These are phyloP conservation scores for Gavia stellata DNA, from an alignment of 2,113 vertebrate species.

Conservation along the genomic window DNA sequence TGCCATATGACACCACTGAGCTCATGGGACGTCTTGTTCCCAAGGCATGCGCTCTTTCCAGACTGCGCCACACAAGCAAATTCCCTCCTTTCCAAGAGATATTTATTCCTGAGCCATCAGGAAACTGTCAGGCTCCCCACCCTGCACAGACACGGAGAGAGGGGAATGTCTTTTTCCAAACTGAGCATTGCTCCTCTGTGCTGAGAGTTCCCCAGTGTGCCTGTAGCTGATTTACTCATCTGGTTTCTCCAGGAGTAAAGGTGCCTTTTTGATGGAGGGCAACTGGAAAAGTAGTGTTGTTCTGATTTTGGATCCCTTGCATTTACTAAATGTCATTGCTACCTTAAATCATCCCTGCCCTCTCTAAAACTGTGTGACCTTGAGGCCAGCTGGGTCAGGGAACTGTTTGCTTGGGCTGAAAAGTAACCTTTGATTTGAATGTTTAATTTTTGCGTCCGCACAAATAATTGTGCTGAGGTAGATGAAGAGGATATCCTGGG, in stretches of 20 bases:
- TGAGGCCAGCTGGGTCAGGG: background rate
- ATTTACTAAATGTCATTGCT: background rate
- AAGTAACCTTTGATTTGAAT: background rate
- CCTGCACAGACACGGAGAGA: accelerated
- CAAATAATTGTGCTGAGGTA: background rate
- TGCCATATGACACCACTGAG: background rate
- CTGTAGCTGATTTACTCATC: background rate
- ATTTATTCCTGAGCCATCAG: background rate
- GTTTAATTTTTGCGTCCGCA: background rate
- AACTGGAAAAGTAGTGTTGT: background rate
- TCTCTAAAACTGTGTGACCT: background rate
- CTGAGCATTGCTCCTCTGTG: background rate
- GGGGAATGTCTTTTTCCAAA: background rate
- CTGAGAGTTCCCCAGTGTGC: background rate
- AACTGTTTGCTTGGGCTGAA: background rate
- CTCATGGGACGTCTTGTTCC: background rate
- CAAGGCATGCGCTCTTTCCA: background rate
- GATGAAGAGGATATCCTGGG: background rate
- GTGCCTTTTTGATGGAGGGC: background rate
- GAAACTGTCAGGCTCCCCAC: background rate
- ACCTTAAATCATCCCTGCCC: background rate
- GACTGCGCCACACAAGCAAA: background rate
- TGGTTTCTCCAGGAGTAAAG: background rate
- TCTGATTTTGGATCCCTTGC: background rate
- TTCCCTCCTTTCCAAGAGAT: background rate